These are phyloP conservation scores for Nannoperca obscura DNA, from an alignment of 2,797 vertebrate species.

Conservation along the genomic window DNA sequence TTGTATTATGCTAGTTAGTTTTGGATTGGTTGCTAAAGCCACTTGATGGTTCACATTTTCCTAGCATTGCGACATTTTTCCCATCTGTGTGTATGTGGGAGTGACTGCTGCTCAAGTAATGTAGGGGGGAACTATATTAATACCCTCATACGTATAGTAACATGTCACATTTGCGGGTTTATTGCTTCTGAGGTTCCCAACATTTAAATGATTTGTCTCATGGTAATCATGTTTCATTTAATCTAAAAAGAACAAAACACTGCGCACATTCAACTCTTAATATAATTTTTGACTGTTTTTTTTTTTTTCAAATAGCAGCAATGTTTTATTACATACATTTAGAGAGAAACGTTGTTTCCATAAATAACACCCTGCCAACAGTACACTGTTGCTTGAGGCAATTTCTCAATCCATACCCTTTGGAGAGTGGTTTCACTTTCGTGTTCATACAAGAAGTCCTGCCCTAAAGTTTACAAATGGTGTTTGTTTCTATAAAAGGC, in stretches of 20 bases:
- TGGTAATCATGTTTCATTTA: neutral
- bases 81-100: constrained; percentile 27
- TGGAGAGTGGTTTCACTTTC: constrained; percentile 11
- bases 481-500: constrained; percentile 19
- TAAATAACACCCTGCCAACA: constrained; percentile 1
- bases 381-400: neutral
- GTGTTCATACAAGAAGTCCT: neutral
- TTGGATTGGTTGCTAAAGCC: constrained; percentile 31
- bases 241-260: neutral
- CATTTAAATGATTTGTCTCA: neutral
- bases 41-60: constrained; percentile 45
- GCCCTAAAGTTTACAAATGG: constrained; percentile 21
- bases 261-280: neutral
- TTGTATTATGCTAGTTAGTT: constrained; percentile 41
- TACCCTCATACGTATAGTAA: constrained; percentile 5
- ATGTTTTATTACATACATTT: neutral
- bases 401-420: constrained; percentile 6
- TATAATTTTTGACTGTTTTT: neutral
- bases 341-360: neutral
- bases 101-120: constrained; percentile 18
- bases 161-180: neutral
- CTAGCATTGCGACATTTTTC: constrained; percentile 24
- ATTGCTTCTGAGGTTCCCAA: neutral
- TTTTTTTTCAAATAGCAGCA: neutral
- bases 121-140: constrained; percentile 1